Evolutionary conservation across 1,140 invertebrate genomes (phyloP), one percentile per base, ranked within the genome.

Genomic region (Heliconius nattereri): DNA sequence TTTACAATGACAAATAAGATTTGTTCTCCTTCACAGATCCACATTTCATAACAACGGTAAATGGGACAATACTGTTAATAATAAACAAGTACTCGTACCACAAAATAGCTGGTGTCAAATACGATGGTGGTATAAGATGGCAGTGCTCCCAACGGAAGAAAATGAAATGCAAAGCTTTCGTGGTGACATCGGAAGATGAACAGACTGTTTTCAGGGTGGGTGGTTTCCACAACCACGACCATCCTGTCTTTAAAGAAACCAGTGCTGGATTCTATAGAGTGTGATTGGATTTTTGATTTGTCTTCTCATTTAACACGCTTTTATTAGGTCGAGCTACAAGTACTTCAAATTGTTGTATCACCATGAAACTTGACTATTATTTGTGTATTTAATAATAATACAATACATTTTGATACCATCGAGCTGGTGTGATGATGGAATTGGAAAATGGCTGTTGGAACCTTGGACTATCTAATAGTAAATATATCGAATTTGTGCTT

Each of bases 91-190:
- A 79, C 45, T 81, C 82, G 1, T 83, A 79, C 54, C 80, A 83
- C 66, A 83, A 81, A 77, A 77, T 80, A 54, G 79, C 79, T n/a
- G 71, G 75, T 9, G 79, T 80, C 11, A 80, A 80, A 54, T 80
- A 80, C 70, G 71, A 76, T 45, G 79, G 79, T 26, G 79, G 79
- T 1, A 81, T 83, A 71, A 78, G 86, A 13, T 87, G 86, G 86
- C 81, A 83, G 29, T 87, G 86, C 57, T 86, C 85, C 1, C 81
- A 83, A 3, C 79, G 80, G 37, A 84, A 82, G 75, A 84, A 76
- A 19, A 78, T 78, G 29, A 83, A 82, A 3, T 87, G 86, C 71
- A 87, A 86, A 16, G 82, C 83, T 1, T 81, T 85, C 26, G 80
- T 84, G 0, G 72, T 86, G 1, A 79, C 83, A 8, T 81, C 80